Base-by-base conservation (phyloP, 2,113 vertebrate genomes). In the Chelonoidis abingdonii region DNA sequence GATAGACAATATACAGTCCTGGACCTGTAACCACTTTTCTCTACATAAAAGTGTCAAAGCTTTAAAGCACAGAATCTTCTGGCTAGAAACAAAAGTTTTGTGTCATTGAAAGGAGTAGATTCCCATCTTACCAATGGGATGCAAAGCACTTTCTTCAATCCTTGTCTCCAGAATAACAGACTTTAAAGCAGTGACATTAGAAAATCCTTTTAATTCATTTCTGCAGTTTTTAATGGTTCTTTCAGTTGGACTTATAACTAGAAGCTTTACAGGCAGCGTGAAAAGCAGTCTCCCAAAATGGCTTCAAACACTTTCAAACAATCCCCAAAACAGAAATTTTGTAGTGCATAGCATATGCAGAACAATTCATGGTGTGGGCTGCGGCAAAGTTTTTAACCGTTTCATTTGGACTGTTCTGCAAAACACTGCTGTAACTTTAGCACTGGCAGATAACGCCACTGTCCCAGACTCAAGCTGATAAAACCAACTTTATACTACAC, bases 351-450 rank as follows among this genome's bases (percentile, higher is more conserved):
- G 86, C 19, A 80, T 21, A 80, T 84, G 72, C 6, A 81, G 19
- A 13, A 35, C 0, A 0, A 83, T 3, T 41, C 62, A 8, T 1
- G 3, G 35, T 24, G 47, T 31, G 59, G 14, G 72, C 8, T 0
- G 5, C 29, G 10, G 29, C 11, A 31, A 14, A 35, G 59, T 17
- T 25, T 25, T n/a, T 72, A 50, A 25, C 24, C 14, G 25, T 24
- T 47, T 86, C 31, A 52, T 57, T 0, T 0, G 24, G n/a, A 86
- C 89, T 16, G 44, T 83, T 31, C 25, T 57, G 25, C n/a, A 78
- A n/a, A 84, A 52, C 50, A 22, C 6, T 0, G 0, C 12, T 80
- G 81, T 4, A 16, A 8, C 84, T 27, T 41, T 52, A 14, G 8
- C 65, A 6, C 1, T 76, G 35, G 41, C 17, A 27, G 62, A 4